Evolutionary conservation across 2,797 vertebrate genomes (phyloP).

Genomic region (Macropus fuliginosus): DNA sequence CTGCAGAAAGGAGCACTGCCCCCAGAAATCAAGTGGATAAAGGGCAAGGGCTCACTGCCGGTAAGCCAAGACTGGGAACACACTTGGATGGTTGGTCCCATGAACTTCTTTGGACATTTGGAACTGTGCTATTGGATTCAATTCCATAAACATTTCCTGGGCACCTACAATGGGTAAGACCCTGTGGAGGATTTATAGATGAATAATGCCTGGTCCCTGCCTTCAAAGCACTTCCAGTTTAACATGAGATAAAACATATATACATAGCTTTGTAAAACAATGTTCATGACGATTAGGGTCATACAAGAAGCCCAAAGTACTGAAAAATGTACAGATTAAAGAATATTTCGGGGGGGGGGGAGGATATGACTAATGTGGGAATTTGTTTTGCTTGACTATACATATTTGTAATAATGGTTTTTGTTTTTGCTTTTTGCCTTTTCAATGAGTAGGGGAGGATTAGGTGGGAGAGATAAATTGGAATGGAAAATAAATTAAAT

Average conservation of each 20-base stretch:
- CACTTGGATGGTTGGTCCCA: not conserved
- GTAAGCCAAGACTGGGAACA: constrained; percentile 83
- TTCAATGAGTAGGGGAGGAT: not conserved
- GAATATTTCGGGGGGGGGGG: not conserved
- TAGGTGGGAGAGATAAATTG: not conserved
- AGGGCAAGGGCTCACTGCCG: constrained; percentile 86
- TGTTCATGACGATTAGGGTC: not conserved
- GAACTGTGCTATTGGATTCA: not conserved
- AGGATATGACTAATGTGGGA: not conserved
- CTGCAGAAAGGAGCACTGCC: constrained; percentile 86
- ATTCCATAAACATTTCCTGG: not conserved
- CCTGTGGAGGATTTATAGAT: not conserved
- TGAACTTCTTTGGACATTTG: not conserved
- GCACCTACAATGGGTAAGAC: not conserved
- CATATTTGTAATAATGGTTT: not conserved
- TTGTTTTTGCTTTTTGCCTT: not conserved
- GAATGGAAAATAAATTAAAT: not conserved
- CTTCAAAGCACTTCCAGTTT: not conserved
- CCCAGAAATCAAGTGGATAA: constrained; percentile 79
- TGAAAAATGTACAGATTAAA: not conserved
- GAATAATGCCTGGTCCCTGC: not conserved
- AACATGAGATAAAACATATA: not conserved
- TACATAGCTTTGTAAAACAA: not conserved
- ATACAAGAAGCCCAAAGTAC: not conserved
- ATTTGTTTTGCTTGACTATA: not conserved